Evolutionary conservation across 1,140 invertebrate genomes (phyloP).

Genomic region (Drosophila lacertosa): DNA sequence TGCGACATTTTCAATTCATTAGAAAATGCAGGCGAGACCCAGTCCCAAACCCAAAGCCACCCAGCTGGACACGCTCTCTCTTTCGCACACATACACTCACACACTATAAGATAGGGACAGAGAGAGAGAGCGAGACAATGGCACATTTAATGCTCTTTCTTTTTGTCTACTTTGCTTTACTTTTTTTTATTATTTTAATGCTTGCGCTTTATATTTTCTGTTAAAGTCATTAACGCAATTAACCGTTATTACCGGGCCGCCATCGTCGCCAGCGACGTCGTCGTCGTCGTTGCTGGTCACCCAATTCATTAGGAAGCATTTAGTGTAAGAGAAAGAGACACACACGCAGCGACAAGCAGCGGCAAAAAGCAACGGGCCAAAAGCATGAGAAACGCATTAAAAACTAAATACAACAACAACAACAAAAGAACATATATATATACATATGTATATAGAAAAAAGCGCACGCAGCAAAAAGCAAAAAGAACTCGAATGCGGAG

Average conservation of each 20-base stretch:
- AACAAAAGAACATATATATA: conserved; percentile 25
- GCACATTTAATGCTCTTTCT: conserved; percentile 52
- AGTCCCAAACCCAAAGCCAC: not conserved
- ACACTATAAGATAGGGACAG: too few species aligned
- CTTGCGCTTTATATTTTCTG: conserved; percentile 76
- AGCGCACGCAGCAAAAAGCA: conserved; percentile 47
- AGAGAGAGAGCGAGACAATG: too few species aligned
- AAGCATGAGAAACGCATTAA: conserved; percentile 81
- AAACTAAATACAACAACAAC: conserved; percentile 45
- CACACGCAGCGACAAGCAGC: conserved; percentile 24
- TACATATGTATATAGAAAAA: conserved; percentile 39
- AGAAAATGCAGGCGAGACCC: conserved; percentile 36
- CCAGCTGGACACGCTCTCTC: conserved; percentile 4
- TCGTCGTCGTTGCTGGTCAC: conserved; percentile 63
- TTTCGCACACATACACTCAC: not conserved
- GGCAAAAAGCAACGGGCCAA: conserved; percentile 71
- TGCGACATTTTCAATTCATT: conserved; percentile 51
- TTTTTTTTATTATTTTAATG: conserved; percentile 55
- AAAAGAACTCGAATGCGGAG: conserved; percentile 36
- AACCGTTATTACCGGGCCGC: conserved; percentile 76
- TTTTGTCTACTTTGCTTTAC: conserved; percentile 19
- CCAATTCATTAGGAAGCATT: conserved; percentile 80
- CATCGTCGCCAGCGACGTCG: conserved; percentile 41
- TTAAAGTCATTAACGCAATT: conserved; percentile 82
- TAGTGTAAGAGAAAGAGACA: conserved; percentile 51